Evolutionary conservation across 2,888 invertebrate species (phyloP).

Genomic region (Drosophila pegasa): DNA sequence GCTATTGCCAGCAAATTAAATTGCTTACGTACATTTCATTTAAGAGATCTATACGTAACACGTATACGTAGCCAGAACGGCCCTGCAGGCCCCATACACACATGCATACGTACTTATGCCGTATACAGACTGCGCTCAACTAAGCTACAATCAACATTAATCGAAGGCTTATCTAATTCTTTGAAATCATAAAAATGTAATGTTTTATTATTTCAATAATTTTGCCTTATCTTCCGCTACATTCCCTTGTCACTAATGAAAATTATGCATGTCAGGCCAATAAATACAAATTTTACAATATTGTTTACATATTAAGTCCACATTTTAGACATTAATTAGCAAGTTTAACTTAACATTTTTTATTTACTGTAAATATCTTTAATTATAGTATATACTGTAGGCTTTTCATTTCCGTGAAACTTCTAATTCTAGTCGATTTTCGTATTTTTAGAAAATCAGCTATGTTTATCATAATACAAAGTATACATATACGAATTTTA

Average conservation of each 20-base stretch:
- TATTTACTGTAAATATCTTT: no score
- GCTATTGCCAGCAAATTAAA: conserved; percentile 71
- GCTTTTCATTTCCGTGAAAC: not conserved
- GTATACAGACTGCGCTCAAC: conserved; percentile 10
- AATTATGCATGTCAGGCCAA: not conserved
- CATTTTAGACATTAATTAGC: not conserved
- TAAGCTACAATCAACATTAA: conserved; percentile 19
- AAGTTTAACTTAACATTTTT: not conserved
- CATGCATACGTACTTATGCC: not conserved
- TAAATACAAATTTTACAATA: not conserved
- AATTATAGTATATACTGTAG: no score
- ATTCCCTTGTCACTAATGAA: not conserved
- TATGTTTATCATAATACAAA: not conserved
- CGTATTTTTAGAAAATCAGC: conserved; percentile 2
- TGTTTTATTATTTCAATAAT: not conserved
- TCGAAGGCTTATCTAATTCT: conserved; percentile 6
- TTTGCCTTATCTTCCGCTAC: not conserved
- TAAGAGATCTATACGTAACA: conserved; percentile 60
- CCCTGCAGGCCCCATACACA: not conserved
- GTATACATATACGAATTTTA: not conserved
- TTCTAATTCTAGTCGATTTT: not conserved
- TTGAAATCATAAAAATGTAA: not conserved
- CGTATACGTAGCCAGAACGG: conserved; percentile 1
- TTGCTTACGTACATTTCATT: conserved; percentile 77
- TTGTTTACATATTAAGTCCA: not conserved